phyloP scores from a whole-genome alignment of 1,140 invertebrate genomes.

The Phthorimaea operculella region DNA sequence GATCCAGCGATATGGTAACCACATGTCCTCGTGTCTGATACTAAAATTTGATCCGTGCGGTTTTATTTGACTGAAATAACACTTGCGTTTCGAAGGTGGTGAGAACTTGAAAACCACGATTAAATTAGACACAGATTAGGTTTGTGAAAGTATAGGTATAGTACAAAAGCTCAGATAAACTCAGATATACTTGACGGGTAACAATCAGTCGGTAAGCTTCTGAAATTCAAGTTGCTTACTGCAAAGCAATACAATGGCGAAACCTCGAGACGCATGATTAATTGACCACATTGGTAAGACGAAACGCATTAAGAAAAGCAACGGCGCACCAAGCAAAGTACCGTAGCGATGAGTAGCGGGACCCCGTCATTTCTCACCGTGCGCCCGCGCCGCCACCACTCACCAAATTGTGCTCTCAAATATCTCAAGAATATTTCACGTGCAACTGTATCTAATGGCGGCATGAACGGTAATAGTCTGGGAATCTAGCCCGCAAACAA shows the following conservation, averaged over 20 bases:
- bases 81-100: conserved; percentile 25
- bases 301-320: conserved; percentile 56
- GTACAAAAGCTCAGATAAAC: too few species aligned
- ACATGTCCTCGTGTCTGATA: conserved; percentile 44
- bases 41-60: conserved; percentile 45
- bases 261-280: conserved; percentile 36
- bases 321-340: conserved; percentile 47
- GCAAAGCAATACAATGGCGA: not conserved
- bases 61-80: conserved; percentile 38
- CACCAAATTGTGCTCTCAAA: conserved; percentile 54
- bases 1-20: conserved; percentile 36
- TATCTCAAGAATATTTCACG: conserved; percentile 45
- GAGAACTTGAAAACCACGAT: too few species aligned
- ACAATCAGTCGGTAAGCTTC: not conserved
- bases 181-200: too few species aligned
- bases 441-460: conserved; percentile 60
- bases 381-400: conserved; percentile 25
- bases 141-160: too few species aligned
- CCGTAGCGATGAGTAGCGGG: conserved; percentile 58
- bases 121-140: too few species aligned
- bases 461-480: conserved; percentile 52
- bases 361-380: conserved; percentile 50
- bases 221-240: not conserved
- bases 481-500: conserved; percentile 48
- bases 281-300: conserved; percentile 48